Percentiles rank a stretch among this genome's conserved stretches.
phyloP scores from a whole-genome alignment of 1,140 invertebrate species.

The Caenorhabditis tropicalis region DNA sequence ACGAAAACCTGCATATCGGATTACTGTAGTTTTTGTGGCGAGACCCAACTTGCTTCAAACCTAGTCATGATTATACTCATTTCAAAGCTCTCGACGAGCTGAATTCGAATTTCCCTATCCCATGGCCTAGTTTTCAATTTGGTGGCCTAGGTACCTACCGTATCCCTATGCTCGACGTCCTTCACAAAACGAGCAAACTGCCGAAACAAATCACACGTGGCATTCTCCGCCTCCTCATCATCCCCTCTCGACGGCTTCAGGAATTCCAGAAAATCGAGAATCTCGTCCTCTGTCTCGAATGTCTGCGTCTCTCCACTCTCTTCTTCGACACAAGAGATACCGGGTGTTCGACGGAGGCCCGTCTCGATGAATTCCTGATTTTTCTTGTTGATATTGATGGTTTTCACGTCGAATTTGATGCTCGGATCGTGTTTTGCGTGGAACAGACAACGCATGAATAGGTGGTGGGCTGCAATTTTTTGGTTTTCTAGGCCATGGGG shows the following conservation, averaged over 20 bases:
- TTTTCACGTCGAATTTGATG: constrained; percentile 37
- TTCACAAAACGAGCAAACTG: constrained; percentile 24
- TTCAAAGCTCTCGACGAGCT: too few relatives aligned
- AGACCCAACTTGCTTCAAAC: too few relatives aligned
- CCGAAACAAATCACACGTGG: constrained; percentile 16
- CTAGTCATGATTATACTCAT: too few relatives aligned
- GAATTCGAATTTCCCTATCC: too few relatives aligned
- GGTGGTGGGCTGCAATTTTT: not conserved
- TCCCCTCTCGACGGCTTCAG: not conserved
- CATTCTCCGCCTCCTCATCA: constrained; percentile 41
- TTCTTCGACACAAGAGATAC: not conserved
- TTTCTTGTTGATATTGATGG: not conserved
- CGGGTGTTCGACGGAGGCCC: not conserved
- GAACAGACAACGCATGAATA: constrained; percentile 38
- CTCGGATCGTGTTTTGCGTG: not conserved
- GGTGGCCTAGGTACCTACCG: not conserved
- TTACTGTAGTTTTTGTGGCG: too few relatives aligned
- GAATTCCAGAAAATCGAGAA: constrained; percentile 26
- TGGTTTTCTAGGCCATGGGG: not conserved
- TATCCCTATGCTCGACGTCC: constrained; percentile 7
- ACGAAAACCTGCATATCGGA: too few relatives aligned
- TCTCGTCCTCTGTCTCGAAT: constrained; percentile 18
- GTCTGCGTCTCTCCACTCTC: not conserved
- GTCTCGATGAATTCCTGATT: constrained; percentile 17
- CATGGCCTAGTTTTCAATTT: not conserved